phyloP scores from a whole-genome alignment of 2,113 vertebrate species.

The Sclerurus mexicanus region DNA sequence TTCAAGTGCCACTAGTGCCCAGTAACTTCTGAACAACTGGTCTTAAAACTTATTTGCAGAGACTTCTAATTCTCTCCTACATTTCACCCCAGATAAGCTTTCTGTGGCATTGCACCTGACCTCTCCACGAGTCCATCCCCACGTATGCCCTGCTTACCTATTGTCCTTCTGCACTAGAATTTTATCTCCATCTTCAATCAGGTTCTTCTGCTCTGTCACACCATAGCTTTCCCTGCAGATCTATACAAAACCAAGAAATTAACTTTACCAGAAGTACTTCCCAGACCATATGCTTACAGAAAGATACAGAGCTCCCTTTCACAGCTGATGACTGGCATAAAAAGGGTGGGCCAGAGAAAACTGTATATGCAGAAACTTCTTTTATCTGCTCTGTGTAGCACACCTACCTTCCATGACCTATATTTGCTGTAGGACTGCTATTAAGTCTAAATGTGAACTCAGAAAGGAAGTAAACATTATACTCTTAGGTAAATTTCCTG shows the following conservation, averaged over 20 bases:
- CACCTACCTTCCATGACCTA: neutral
- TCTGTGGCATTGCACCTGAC: neutral
- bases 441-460: neutral
- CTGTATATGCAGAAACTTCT: neutral
- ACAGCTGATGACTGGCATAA: neutral
- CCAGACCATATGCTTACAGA: neutral
- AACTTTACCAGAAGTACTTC: neutral
- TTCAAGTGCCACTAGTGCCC: neutral
- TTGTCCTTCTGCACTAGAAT: constrained; percentile 87
- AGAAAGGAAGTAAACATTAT: neutral
- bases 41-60: neutral
- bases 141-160: constrained; percentile 71
- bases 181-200: constrained; percentile 87
- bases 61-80: neutral
- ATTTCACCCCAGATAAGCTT: neutral
- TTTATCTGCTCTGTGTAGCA: neutral
- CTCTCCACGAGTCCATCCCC: neutral
- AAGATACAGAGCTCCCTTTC: neutral
- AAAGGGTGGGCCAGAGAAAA: neutral
- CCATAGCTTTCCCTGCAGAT: constrained; percentile 95
- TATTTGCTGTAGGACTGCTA: neutral
- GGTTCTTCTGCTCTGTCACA: constrained; percentile 87
- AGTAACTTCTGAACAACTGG: neutral
- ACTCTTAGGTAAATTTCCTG: neutral
- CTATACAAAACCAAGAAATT: constrained; percentile 64